A percentile compares a stretch with the other conserved stretches of the same genome.
These are phyloP conservation scores for Synanthedon andrenaeformis DNA, from an alignment of 2,888 invertebrate genomes.

Conservation along the genomic window DNA sequence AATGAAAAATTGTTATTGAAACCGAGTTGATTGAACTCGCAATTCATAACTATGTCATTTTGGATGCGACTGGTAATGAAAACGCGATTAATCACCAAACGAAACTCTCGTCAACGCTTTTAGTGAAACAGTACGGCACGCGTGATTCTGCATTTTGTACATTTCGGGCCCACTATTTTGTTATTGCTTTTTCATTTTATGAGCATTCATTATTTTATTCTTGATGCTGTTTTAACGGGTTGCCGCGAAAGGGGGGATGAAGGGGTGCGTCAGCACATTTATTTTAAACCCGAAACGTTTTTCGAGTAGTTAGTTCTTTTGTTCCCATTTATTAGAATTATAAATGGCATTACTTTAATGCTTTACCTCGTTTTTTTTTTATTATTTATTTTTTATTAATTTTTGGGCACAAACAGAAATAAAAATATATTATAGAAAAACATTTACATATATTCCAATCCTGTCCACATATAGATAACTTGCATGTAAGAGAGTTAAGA, in stretches of 20 bases:
- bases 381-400: no score
- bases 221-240: constrained; percentile 11
- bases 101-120: constrained; percentile 32
- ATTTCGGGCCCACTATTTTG: constrained; percentile 4
- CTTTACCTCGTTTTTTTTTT: no score
- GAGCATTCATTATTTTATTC: constrained; percentile 5
- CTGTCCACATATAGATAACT: no score
- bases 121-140: constrained; percentile 34
- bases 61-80: constrained; percentile 59
- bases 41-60: constrained; percentile 67
- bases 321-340: no score
- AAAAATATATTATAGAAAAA: no score
- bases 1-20: constrained; percentile 70
- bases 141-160: constrained; percentile 41
- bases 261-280: constrained; percentile 8
- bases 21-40: constrained; percentile 65
- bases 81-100: constrained; percentile 51
- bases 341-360: no score
- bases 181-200: constrained; percentile 4
- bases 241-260: background rate
- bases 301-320: no score
- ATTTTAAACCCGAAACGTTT: background rate
- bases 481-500: no score
- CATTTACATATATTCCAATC: no score
- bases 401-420: no score